phyloP scores from a whole-genome alignment of 2,113 vertebrate species.

The Acanthisitta chloris region DNA sequence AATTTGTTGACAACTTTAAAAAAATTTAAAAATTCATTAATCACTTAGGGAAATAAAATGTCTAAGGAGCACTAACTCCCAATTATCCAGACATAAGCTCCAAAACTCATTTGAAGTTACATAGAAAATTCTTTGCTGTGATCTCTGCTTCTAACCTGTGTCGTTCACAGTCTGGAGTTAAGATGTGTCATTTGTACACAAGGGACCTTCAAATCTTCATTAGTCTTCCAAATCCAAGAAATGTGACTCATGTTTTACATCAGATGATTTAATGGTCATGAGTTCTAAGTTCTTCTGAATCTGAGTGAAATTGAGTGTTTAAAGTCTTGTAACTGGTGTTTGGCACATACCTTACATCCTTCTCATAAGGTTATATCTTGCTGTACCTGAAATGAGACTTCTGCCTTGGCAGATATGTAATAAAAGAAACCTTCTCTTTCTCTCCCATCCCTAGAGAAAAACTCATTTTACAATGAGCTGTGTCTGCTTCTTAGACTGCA shows the following conservation, averaged over 20 bases:
- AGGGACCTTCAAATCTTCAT: neutral
- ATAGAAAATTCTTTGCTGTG: neutral
- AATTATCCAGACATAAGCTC: neutral
- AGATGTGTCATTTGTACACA: neutral
- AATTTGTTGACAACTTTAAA: neutral
- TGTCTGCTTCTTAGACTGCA: neutral
- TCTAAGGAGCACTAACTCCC: neutral
- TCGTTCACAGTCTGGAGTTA: neutral
- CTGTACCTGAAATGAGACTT: neutral
- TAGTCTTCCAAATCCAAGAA: conserved; percentile 8
- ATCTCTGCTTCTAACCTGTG: neutral
- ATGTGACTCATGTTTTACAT: neutral
- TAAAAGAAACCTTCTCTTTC: neutral
- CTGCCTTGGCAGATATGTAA: neutral
- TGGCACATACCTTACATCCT: neutral
- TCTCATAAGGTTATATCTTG: neutral
- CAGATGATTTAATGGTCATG: neutral
- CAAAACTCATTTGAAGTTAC: neutral
- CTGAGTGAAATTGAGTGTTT: neutral
- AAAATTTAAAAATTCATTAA: neutral
- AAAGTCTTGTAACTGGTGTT: neutral
- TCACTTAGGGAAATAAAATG: neutral
- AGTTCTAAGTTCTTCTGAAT: neutral
- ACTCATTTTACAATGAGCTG: neutral
- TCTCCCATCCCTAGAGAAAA: neutral